Evolutionary conservation across 2,888 invertebrate genomes (phyloP).

Genomic region (Lasioglossum calceatum): DNA sequence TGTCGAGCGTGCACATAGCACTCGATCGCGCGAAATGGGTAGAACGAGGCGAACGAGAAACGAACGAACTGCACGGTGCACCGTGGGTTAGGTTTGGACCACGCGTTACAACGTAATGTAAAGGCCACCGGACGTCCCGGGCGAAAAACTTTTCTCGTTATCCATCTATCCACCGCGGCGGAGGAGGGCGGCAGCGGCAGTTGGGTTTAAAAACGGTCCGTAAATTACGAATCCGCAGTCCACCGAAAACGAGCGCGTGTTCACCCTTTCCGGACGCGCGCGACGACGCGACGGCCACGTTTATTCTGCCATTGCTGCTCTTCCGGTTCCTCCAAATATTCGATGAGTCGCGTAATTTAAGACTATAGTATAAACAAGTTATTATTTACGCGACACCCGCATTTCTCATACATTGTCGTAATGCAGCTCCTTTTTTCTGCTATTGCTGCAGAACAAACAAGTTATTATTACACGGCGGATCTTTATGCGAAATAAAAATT

Average conservation of each 20-base stretch:
- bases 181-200: constrained; percentile 43
- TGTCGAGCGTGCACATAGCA: constrained; percentile 23
- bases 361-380: neutral
- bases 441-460: too few species aligned
- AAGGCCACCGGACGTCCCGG: constrained; percentile 68
- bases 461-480: too few species aligned
- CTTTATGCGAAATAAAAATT: too few species aligned
- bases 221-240: constrained; percentile 67
- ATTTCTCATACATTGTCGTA: too few species aligned
- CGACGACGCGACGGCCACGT: neutral
- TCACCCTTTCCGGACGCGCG: constrained; percentile 16
- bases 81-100: neutral
- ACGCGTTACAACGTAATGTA: constrained; percentile 67
- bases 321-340: neutral
- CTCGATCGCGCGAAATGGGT: constrained; percentile 68
- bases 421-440: too few species aligned
- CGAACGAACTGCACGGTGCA: constrained; percentile 55
- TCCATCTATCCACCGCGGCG: constrained; percentile 69
- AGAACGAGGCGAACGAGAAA: constrained; percentile 53
- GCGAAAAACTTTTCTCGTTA: constrained; percentile 75
- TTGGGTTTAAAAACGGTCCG: constrained; percentile 52
- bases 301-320: neutral
- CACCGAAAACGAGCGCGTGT: constrained; percentile 49
- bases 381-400: neutral
- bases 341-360: neutral